Evolutionary conservation across 2,113 vertebrate genomes (phyloP).

Genomic region (Serinus canaria): DNA sequence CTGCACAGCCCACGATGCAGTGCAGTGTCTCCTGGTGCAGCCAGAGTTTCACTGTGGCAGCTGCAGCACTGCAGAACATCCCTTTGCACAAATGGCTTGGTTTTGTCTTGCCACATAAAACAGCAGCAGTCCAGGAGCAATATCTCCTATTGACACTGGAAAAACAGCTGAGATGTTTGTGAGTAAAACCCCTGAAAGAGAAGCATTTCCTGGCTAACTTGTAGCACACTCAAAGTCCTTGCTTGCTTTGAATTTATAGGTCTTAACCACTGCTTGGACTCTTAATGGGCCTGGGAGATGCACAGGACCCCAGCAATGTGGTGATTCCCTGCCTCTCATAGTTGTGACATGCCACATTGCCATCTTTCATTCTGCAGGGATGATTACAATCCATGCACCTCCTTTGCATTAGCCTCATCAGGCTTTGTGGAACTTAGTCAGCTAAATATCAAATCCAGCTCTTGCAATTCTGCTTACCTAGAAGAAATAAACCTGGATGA

Average conservation of each 20-base stretch:
- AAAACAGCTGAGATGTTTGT: neutral
- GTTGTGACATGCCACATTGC: neutral
- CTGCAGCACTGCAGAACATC: accelerated
- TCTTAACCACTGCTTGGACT: neutral
- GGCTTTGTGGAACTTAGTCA: neutral
- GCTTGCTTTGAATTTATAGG: neutral
- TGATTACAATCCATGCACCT: neutral
- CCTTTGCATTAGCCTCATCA: neutral
- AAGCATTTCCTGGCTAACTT: neutral
- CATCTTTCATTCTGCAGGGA: neutral
- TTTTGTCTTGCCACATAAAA: neutral
- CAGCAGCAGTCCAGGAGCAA: accelerated
- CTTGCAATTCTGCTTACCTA: neutral
- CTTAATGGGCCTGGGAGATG: neutral
- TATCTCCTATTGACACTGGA: neutral
- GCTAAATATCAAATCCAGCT: neutral
- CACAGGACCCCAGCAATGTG: neutral
- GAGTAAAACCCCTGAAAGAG: neutral
- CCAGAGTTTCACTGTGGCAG: neutral
- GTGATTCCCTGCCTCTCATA: neutral
- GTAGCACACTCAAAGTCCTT: neutral
- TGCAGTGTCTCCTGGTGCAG: neutral
- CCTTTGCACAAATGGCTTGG: accelerated
- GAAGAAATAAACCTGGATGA: neutral
- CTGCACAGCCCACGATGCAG: accelerated